Base-by-base conservation (phyloP, 2,113 vertebrate species). In the Megatriorchis doriae region DNA sequence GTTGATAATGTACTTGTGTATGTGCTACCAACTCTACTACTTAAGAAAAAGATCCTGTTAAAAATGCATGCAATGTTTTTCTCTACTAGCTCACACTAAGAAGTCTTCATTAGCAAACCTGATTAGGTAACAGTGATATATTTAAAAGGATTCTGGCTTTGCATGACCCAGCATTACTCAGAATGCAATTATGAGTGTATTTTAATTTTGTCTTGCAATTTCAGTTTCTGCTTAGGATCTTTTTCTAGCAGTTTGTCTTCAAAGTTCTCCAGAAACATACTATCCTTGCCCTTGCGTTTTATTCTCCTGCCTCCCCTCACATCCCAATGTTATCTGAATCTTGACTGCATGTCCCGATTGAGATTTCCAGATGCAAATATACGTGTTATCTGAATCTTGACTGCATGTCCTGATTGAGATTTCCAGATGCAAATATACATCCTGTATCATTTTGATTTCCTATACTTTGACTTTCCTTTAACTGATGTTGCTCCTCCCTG, bases 291-390 rank as follows among this genome's bases (percentile, higher is more conserved):
- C 50, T 82, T 71, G 23, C 13, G 25, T 47, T n/a, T 26, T 66
- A 4, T 36, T 84, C 20, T 65, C 15, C 29, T 92, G 67, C 50
- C 59, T 81, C 2, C 16, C 23, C 25, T 15, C 43, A 59, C 31
- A 43, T 16, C 21, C 38, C 8, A 47, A 0, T 38, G 9, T 15
- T 53, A 42, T 11, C 50, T 75, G 52, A 59, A 47, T 50, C 17
- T 48, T 48, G 55, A 32, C 45, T 6, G 0, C 2, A 0, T 1
- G 0, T 67, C 31, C 53, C 7, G 17, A 26, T 4, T 11, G 62
- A 52, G 10, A 43, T 70, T 88, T 53, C 58, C 15, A 53, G 40
- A 7, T 7, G 11, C 9, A 38, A 2, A 9, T 21, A 2, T 3
- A 22, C 0, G 0, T 52, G 9, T 15, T 53, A 42, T 11, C 50